Evolutionary conservation across 1,140 invertebrate species (phyloP).

Genomic region (Idris sp.): DNA sequence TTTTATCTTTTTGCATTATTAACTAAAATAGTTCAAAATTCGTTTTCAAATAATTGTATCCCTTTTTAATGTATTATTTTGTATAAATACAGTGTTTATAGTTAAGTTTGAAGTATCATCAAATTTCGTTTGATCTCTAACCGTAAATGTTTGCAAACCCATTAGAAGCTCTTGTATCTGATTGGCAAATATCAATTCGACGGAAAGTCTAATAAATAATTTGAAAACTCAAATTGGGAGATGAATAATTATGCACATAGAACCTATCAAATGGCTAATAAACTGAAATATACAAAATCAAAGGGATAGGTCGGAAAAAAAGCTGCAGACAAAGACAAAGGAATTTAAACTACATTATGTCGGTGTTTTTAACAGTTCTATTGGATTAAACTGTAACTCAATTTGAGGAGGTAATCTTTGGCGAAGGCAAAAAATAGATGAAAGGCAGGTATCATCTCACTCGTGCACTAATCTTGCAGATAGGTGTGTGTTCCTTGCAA

Average conservation of each 20-base stretch:
- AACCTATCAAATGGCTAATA: constrained; percentile 28
- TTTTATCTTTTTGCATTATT: no score
- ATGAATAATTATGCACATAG: no score
- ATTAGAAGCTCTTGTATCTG: constrained; percentile 66
- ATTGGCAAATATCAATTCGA: constrained; percentile 49
- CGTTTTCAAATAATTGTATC: constrained; percentile 14
- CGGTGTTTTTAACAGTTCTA: not conserved
- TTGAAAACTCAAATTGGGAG: no score
- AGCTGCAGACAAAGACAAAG: constrained; percentile 8
- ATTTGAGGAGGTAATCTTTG: constrained; percentile 13
- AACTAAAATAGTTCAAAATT: no score
- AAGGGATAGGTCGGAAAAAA: no score
- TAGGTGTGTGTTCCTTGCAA: constrained; percentile 27
- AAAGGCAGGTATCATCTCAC: constrained; percentile 29
- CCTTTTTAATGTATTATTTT: no score
- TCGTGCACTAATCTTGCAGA: constrained; percentile 33
- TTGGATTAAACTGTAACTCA: constrained; percentile 16
- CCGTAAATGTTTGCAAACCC: constrained; percentile 71
- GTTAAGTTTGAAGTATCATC: no score
- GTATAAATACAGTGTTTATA: no score
- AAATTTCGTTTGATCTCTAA: constrained; percentile 66
- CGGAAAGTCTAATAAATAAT: constrained; percentile 31
- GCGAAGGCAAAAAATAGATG: constrained; percentile 4
- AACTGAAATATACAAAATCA: constrained; percentile 1
- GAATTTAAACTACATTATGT: not conserved